Conservation (phyloP, 2,797 vertebrate species). For the Hybognathus amarus region DNA sequence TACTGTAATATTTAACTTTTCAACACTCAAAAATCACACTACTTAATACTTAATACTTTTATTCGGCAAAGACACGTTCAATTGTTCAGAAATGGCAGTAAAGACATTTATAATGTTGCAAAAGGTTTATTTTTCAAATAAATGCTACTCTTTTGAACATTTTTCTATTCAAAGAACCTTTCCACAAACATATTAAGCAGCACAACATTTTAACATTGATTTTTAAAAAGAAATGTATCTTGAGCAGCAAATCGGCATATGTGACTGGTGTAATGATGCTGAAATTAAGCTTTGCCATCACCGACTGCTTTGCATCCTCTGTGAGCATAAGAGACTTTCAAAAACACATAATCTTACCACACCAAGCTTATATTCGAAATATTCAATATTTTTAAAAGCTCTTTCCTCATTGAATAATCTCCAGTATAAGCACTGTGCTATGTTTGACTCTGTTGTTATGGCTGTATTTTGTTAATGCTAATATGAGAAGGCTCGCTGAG, state of each 20-base stretch:
- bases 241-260: not conserved
- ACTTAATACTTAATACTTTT: not conserved
- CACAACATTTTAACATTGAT: not conserved
- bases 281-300: not conserved
- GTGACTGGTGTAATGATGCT: not conserved
- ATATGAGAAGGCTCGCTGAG: constrained; percentile 40
- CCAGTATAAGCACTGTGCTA: constrained; percentile 14
- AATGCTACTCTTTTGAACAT: not conserved
- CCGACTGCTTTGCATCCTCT: not conserved
- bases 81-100: not conserved
- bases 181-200: not conserved
- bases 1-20: not conserved
- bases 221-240: not conserved
- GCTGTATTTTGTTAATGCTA: constrained; percentile 38
- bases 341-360: not conserved
- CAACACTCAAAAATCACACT: not conserved
- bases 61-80: not conserved
- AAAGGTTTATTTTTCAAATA: not conserved
- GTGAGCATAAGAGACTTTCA: not conserved
- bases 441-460: constrained; percentile 36
- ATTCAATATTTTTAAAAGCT: not conserved
- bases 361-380: not conserved
- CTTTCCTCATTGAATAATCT: not conserved
- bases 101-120: not conserved
- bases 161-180: not conserved